Evolutionary conservation across 2,797 vertebrate species (phyloP).

Genomic region (Sebastes melanostomus): DNA sequence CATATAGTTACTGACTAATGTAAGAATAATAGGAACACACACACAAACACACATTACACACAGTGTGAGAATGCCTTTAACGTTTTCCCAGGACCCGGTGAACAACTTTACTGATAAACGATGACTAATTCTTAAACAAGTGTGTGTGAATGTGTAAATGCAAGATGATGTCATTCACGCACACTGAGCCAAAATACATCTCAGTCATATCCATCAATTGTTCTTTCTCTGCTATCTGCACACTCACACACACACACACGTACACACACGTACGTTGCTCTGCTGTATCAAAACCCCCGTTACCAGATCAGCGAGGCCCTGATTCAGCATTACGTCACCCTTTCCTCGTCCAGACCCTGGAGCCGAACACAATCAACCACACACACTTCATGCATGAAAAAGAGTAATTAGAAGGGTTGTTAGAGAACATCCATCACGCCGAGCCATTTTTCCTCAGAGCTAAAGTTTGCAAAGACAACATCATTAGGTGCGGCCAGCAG

Average conservation of each 20-base stretch:
- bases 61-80: background rate
- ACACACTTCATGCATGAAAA: background rate
- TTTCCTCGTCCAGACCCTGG: conserved; percentile 47
- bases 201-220: conserved; percentile 79
- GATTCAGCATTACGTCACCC: conserved; percentile 76
- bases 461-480: conserved; percentile 48
- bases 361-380: conserved; percentile 13
- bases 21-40: background rate
- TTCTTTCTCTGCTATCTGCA: conserved; percentile 55
- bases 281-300: conserved; percentile 29
- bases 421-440: conserved; percentile 54
- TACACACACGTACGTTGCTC: background rate
- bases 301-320: conserved; percentile 37
- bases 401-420: conserved; percentile 42
- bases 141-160: background rate
- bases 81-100: conserved; percentile 47
- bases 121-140: conserved; percentile 45
- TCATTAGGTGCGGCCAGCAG: conserved; percentile 32
- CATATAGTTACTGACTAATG: background rate
- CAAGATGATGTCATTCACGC: conserved; percentile 69
- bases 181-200: conserved; percentile 73
- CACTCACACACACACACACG: conserved; percentile 2
- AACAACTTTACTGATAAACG: conserved; percentile 43
- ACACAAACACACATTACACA: background rate
- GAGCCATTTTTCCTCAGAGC: conserved; percentile 25